These are phyloP conservation scores for Pseudorhiza aurosa DNA, from an alignment of 30 jellyfish, hydroid and myxozoan species.

Conservation along the genomic window DNA sequence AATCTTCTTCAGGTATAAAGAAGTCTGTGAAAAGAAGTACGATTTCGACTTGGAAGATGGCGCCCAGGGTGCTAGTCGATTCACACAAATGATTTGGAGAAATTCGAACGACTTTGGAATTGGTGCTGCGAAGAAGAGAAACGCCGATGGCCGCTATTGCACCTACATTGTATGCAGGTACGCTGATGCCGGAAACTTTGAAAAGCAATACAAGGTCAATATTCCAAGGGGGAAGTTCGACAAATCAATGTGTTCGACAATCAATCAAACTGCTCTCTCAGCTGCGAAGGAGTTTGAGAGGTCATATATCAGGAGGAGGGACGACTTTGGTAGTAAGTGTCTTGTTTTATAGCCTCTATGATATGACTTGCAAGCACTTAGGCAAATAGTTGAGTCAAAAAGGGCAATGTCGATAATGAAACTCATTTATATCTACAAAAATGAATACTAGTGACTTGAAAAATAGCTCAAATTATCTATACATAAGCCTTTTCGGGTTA, in stretches of 20 bases:
- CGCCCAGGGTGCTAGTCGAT: slow-evolving; percentile 60
- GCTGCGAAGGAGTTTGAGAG: slow-evolving; percentile 61
- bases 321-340: background rate
- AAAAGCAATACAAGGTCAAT: slow-evolving; percentile 28
- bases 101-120: slow-evolving; percentile 65
- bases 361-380: no score
- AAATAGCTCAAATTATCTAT: no score
- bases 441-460: no score
- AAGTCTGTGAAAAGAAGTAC: slow-evolving; percentile 82
- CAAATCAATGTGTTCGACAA: slow-evolving; percentile 29
- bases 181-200: slow-evolving; percentile 61
- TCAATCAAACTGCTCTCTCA: slow-evolving; percentile 40
- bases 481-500: no score
- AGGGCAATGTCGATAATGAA: no score
- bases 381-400: no score
- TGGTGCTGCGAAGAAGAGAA: slow-evolving; percentile 56
- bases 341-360: no score
- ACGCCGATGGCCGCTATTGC: slow-evolving; percentile 59
- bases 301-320: slow-evolving; percentile 14
- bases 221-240: slow-evolving; percentile 64
- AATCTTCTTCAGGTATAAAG: slow-evolving; percentile 93
- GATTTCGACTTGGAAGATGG: slow-evolving; percentile 64
- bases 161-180: slow-evolving; percentile 72
- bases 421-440: no score
- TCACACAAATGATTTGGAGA: slow-evolving; percentile 77